Evolutionary conservation across 2,113 vertebrate species (phyloP).

Genomic region (Cavia aperea): DNA sequence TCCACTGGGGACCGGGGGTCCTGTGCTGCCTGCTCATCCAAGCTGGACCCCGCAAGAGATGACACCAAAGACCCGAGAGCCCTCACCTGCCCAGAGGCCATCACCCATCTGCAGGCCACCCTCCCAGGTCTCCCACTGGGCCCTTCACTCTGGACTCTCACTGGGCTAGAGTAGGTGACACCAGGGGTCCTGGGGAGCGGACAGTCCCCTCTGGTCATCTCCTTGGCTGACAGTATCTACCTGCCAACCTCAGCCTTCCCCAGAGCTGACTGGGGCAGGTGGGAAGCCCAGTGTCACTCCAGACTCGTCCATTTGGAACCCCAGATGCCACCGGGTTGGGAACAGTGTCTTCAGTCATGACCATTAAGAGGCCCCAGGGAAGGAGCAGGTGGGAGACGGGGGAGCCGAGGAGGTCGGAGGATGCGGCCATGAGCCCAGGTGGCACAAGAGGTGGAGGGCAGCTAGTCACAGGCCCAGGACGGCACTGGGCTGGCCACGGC

Average conservation of each 20-base stretch:
- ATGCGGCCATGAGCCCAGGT: accelerated
- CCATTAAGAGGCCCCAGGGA: too few relatives aligned
- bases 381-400: accelerated
- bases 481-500: too few relatives aligned
- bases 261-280: accelerated
- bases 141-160: background rate
- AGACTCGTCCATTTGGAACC: accelerated
- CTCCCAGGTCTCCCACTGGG: background rate
- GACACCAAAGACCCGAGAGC: conserved; percentile 78
- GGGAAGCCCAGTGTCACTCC: background rate
- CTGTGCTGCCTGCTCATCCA: conserved; percentile 37
- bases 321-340: background rate
- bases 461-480: accelerated
- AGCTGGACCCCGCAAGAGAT: conserved; percentile 77
- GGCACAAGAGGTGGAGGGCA: accelerated
- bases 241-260: too few relatives aligned
- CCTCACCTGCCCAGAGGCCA: conserved; percentile 71
- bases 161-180: background rate
- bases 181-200: background rate
- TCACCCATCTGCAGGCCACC: conserved; percentile 69
- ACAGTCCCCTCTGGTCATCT: background rate
- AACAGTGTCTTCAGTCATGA: background rate
- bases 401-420: background rate
- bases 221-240: background rate
- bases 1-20: background rate